Conservation (phyloP, 2,888 invertebrate genomes). For the Nomada ferruginata region DNA sequence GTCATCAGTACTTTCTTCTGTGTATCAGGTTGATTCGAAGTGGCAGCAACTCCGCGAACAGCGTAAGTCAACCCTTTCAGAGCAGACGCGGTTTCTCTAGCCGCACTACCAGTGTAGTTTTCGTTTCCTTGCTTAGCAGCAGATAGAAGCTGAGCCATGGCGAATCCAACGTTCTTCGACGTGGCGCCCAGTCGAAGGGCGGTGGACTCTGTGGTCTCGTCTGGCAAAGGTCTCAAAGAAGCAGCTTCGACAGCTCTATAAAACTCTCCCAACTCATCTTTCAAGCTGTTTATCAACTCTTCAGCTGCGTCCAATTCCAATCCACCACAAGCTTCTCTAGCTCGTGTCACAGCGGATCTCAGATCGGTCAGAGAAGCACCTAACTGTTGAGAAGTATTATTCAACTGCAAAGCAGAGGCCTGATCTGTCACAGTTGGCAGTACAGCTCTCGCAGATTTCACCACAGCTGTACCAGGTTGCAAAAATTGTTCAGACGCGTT, state of each 20-base stretch:
- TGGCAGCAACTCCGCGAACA: slow-evolving; percentile 92
- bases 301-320: slow-evolving; percentile 94
- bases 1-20: slow-evolving; percentile 87
- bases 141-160: slow-evolving; percentile 93
- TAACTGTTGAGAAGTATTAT: slow-evolving; percentile 89
- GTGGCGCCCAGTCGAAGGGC: slow-evolving; percentile 86
- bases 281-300: slow-evolving; percentile 91
- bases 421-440: slow-evolving; percentile 93
- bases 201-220: slow-evolving; percentile 89
- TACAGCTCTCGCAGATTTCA: slow-evolving; percentile 91
- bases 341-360: slow-evolving; percentile 87
- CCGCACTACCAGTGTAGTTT: slow-evolving; percentile 92
- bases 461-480: slow-evolving; percentile 89
- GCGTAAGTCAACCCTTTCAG: slow-evolving; percentile 90
- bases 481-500: slow-evolving; percentile 93
- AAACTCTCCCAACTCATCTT: slow-evolving; percentile 93
- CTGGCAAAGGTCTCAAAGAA: slow-evolving; percentile 92
- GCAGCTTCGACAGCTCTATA: slow-evolving; percentile 90
- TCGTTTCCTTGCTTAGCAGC: slow-evolving; percentile 93
- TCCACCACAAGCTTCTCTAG: slow-evolving; percentile 92
- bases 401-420: slow-evolving; percentile 90
- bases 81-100: slow-evolving; percentile 91
- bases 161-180: slow-evolving; percentile 92
- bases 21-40: slow-evolving; percentile 86
- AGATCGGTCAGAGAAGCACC: slow-evolving; percentile 89